phyloP scores from a whole-genome alignment of 2,888 invertebrate species.

The Mythimna vitellina region DNA sequence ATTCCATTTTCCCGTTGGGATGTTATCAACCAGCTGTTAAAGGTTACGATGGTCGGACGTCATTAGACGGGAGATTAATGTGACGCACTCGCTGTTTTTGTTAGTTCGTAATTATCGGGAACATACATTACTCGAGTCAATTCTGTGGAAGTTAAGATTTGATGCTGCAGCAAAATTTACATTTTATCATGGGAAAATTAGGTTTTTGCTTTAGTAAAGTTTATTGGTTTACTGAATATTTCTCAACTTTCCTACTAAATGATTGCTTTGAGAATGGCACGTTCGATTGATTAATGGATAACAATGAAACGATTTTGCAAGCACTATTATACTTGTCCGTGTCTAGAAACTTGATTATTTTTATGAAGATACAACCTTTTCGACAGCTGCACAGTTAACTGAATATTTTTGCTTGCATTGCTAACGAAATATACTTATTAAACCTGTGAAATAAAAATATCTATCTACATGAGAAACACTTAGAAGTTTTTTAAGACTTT shows the following conservation, averaged over 20 bases:
- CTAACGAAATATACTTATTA: slow-evolving; percentile 27
- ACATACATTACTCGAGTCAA: slow-evolving; percentile 49
- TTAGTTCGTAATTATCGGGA: slow-evolving; percentile 55
- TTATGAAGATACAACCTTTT: slow-evolving; percentile 51
- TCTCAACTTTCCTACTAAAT: slow-evolving; percentile 38
- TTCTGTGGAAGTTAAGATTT: slow-evolving; percentile 49
- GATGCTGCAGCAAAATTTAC: slow-evolving; percentile 66
- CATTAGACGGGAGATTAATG: slow-evolving; percentile 56
- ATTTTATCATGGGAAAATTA: slow-evolving; percentile 25
- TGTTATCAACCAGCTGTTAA: slow-evolving; percentile 54
- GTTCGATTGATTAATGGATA: slow-evolving; percentile 65
- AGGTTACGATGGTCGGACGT: slow-evolving; percentile 57
- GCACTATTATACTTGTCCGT: slow-evolving; percentile 56
- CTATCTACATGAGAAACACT: slow-evolving; percentile 3
- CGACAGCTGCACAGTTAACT: slow-evolving; percentile 42
- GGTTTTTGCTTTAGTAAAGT: slow-evolving; percentile 22
- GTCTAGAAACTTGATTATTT: slow-evolving; percentile 60
- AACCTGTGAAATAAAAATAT: neutral
- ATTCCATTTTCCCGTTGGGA: slow-evolving; percentile 72
- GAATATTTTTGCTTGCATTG: too few relatives aligned
- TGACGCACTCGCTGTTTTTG: slow-evolving; percentile 57
- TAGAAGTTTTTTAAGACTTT: neutral
- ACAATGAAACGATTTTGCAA: slow-evolving; percentile 73
- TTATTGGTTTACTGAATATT: slow-evolving; percentile 30
- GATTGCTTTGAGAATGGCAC: slow-evolving; percentile 57